Evolutionary conservation across 2,888 invertebrate species (phyloP), one percentile per base, ranked within the genome.

Genomic region (Drosophila cyrtoloma): DNA sequence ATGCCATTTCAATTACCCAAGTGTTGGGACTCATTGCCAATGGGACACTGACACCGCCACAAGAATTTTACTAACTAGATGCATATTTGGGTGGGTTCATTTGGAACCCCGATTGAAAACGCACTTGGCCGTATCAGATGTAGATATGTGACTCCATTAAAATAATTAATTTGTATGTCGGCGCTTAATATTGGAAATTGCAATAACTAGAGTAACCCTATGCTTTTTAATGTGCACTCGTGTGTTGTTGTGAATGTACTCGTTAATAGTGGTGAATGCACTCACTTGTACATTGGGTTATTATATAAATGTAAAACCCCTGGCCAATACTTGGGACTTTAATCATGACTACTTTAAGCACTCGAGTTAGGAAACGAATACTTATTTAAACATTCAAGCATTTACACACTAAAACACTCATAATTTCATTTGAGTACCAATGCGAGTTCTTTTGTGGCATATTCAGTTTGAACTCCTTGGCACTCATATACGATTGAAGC

Each of bases 11-110:
- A 42, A 82, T 71, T 55, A 77, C 67, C 84, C 76, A 86, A 75
- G 77, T 77, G 76, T 80, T 86, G 56, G 82, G 81, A 68, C 82
- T 82, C 91, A 91, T 91, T 61, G 73, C 77, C 82, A 53, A 75
- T 47, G 32, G 68, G 60, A 51, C 71, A 86, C 90, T 86, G 74
- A 61, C 66, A 30, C 14, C 22, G 19, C 1, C n/a, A 33, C 16
- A 5, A 22, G 44, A 44, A 56, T 60, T 59, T 44, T 53, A 61
- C 70, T 76, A 79, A 77, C 79, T 71, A 75, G 76, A 64, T 63
- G 71, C 55, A n/a, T 30, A 39, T 16, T 22, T 32, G 33, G n/a
- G n/a, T 55, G 33, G n/a, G 47, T 9, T 9, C 32, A 28, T 33
- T n/a, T 47, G 26, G 30, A 37, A 51, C 47, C 28, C 47, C 35